Base-by-base conservation (phyloP, 2,113 vertebrate species). In the Galbula dea region DNA sequence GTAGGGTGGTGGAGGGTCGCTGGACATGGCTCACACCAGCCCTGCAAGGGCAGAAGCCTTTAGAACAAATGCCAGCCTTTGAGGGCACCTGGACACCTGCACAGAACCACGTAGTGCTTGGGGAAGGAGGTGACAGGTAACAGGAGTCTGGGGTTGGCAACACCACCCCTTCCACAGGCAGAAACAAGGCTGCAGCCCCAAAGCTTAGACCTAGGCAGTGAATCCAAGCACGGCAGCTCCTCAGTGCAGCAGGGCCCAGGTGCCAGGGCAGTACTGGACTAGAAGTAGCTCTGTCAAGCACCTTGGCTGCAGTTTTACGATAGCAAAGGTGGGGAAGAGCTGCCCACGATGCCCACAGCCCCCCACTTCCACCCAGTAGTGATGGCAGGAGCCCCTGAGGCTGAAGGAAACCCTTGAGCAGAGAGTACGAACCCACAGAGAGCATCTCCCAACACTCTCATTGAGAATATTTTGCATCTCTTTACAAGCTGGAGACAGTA, bases 1-100 rank as follows among this genome's bases (percentile, higher is more conserved):
- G 83, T 99, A 99, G 7, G 99, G 99, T 27, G 99, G 99, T 29
- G 99, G 99, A 2, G 99, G 99, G 90, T 99, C 99, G 16, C 77
- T 99, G 61, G 99, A 99, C 99, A 99, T 99, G 43, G 93, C 85
- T 96, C 63, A 68, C 72, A 45, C 68, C 27, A 14, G 82, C 82
- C 92, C 96, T 98, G 95, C 45, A 92, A 61, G 52, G 65, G 83
- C 86, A 93, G 63, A 20, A 23, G 3, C 45, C 26, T 58, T 77
- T 1, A 55, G 68, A 41, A n/a, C 32, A 23, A 20, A 27, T 3
- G 2, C 27, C n/a, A 49, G 62, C 62, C 34, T 9, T 6, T 7
- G 46, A 43, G 12, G 13, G 30, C 7, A 11, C 63, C 6, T 21
- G 21, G 59, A 32, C 48, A 51, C 48, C 14, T 2, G 0, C n/a